These are phyloP conservation scores for Rotaria socialis DNA, from an alignment of 2,888 invertebrate genomes.

Conservation along the genomic window DNA sequence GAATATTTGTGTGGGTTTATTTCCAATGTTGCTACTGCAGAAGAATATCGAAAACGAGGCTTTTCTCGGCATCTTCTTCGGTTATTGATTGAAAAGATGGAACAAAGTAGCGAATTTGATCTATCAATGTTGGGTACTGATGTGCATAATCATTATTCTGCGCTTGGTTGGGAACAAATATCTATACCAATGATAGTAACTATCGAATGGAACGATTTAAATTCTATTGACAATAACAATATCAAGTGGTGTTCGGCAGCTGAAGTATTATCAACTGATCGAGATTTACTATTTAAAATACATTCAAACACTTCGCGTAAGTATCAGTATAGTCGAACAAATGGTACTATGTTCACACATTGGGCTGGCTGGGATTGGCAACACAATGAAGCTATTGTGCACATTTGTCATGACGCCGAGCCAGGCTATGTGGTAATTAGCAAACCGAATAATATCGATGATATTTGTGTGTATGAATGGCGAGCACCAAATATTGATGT, in stretches of 20 bases:
- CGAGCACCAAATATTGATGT: too few species aligned
- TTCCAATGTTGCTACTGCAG: not conserved
- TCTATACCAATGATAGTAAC: not conserved
- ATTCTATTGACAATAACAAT: not conserved
- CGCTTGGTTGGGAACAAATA: not conserved
- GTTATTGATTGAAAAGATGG: not conserved
- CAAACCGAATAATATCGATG: too few species aligned
- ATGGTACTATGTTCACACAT: too few species aligned
- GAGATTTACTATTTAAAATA: not conserved
- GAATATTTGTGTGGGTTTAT: not conserved
- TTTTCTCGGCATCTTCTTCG: not conserved
- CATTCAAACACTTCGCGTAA: too few species aligned
- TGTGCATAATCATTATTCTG: not conserved
- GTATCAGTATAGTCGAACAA: too few species aligned
- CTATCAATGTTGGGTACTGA: not conserved
- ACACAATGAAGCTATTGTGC: too few species aligned
- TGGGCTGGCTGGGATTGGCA: too few species aligned
- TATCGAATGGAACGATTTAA: not conserved
- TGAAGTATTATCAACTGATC: not conserved
- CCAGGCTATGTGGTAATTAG: too few species aligned
- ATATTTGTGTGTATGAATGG: too few species aligned
- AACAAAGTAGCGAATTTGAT: not conserved
- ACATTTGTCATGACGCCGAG: too few species aligned
- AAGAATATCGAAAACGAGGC: not conserved
- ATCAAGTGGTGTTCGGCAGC: not conserved